phyloP scores from a whole-genome alignment of 2,113 vertebrate species.

The Brachyhypopomus occidentalis region DNA sequence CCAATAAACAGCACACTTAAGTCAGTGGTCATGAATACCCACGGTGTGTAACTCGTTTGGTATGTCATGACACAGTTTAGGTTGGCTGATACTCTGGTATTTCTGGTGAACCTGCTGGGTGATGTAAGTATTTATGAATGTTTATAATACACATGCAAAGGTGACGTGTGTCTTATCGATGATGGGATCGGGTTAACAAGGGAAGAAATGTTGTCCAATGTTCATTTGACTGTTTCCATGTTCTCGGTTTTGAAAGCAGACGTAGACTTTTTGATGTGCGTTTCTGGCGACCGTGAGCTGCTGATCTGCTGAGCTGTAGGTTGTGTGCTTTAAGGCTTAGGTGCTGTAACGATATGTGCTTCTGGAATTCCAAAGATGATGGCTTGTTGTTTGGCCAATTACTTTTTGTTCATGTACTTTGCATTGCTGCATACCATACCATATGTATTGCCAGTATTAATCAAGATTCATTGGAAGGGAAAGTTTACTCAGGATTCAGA shows the following conservation, averaged over 20 bases:
- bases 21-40: constrained; percentile 39
- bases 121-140: constrained; percentile 42
- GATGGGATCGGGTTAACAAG: constrained; percentile 1
- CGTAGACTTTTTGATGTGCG: background rate
- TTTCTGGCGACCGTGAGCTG: background rate
- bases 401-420: background rate
- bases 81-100: constrained; percentile 13
- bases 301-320: background rate
- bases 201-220: background rate
- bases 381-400: background rate
- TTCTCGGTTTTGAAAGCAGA: background rate
- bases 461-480: background rate
- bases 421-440: no score
- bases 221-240: background rate
- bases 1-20: constrained; percentile 34
- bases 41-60: constrained; percentile 16
- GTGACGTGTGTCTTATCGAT: constrained; percentile 28
- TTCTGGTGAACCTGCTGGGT: constrained; percentile 37
- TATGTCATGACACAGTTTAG: constrained; percentile 36
- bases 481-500: background rate
- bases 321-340: background rate
- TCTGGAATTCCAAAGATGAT: background rate
- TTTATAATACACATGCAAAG: constrained; percentile 32
- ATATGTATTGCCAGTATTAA: no score
- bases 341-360: background rate